A percentile compares a stretch with the other conserved stretches of the same genome.
These are phyloP conservation scores for Alviniconcha strummeri DNA, from an alignment of 2,888 invertebrate genomes.

Conservation along the genomic window DNA sequence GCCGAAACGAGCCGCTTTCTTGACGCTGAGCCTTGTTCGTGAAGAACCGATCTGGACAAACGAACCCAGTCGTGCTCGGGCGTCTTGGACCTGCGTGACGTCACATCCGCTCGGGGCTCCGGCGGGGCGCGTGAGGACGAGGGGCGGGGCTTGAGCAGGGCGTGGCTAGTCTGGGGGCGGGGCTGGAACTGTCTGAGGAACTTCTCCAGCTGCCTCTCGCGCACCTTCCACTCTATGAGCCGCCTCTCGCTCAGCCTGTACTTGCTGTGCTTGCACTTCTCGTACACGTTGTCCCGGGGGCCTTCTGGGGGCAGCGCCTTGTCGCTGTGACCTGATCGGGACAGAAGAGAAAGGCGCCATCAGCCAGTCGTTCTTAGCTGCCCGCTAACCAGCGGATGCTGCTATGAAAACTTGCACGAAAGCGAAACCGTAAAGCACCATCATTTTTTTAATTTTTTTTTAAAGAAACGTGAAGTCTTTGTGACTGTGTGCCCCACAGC, in stretches of 20 bases:
- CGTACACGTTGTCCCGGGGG: conserved; percentile 48
- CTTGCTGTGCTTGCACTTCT: conserved; percentile 47
- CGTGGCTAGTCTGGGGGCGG: neutral
- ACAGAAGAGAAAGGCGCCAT: neutral
- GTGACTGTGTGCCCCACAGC: too few species aligned
- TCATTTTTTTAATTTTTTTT: too few species aligned
- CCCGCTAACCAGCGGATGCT: too few species aligned
- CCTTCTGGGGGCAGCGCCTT: conserved; percentile 48
- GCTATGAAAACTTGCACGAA: too few species aligned
- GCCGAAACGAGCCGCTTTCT: neutral
- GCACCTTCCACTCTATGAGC: conserved; percentile 48
- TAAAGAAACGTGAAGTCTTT: too few species aligned
- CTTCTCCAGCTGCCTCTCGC: conserved; percentile 49
- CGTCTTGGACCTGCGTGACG: too few species aligned
- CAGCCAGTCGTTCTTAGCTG: neutral
- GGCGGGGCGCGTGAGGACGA: neutral
- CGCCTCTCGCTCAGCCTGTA: conserved; percentile 51
- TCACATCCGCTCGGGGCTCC: neutral
- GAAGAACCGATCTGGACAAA: neutral
- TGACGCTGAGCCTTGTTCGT: neutral
- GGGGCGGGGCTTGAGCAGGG: neutral
- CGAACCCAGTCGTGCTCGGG: neutral
- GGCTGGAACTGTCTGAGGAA: conserved; percentile 34
- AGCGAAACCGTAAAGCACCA: too few species aligned
- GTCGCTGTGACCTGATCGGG: conserved; percentile 48